Base-by-base conservation (phyloP, 2,113 vertebrate species). In the Orientallactaga bullata region DNA sequence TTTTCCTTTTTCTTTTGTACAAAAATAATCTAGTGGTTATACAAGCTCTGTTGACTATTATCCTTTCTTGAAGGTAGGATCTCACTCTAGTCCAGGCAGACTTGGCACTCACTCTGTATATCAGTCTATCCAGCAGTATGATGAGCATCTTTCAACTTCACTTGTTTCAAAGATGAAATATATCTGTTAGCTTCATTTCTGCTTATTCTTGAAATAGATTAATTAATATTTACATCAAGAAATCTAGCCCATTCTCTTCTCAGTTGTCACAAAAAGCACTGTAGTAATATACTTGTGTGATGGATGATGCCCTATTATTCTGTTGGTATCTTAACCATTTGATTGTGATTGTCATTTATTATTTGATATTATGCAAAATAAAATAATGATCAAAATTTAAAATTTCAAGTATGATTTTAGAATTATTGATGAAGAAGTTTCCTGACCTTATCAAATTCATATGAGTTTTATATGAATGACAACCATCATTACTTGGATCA, bases 81-180 rank as follows among this genome's bases (percentile, higher is more conserved):
- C 42, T 47, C 42, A 47, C 42, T 47, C 42, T 47, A 47, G 5
- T 5, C 42, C 42, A 47, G 42, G 42, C 42, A 47, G 42, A 47
- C 42, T 8, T 47, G 42, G 42, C 42, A 47, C 42, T 47, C 42
- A 47, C 42, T 8, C 42, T 8, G 28, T 83, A 92, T 76, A 2
- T 88, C 79, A 88, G 8, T 90, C 72, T 92, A 1, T 16, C n/a
- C n/a, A 68, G 28, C 1, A 68, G 24, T 6, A 74, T 61, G 47
- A 71, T 88, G 7, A 84, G 15, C 24, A 90, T 73, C 20, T 92
- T 92, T 82, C 42, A 90, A 68, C 32, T 23, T 76, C 39, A 93
- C 76, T 89, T 93, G 91, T 93, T 92, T 93, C 35, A 73, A 92
- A 92, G 37, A 82, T 78, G 8, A 92, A 61, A 88, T 85, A 81